Evolutionary conservation across 2,888 invertebrate genomes (phyloP), one percentile per base, ranked within the genome.

Genomic region (Koerneria pararmatus): DNA sequence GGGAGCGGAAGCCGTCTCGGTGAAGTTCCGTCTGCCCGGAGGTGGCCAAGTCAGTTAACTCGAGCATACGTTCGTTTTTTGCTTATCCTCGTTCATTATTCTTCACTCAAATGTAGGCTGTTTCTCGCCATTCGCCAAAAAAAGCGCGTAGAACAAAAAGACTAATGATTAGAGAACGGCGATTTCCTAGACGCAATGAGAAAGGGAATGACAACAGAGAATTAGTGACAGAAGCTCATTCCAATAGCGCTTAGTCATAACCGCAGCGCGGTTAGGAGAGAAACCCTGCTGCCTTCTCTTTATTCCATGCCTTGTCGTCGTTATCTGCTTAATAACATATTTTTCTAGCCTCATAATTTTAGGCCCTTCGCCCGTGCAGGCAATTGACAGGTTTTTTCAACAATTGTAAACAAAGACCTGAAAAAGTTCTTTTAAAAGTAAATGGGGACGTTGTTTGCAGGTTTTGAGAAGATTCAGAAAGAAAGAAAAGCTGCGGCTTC

Each of bases 21-120:
- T 81, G n/a, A 76, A 77, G 24, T 71, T 81, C 62, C 73, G 81
- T 22, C 67, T 77, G 15, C 81, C 81, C 22, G 70, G 72, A 48
- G 78, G 77, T 6, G 75, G 74, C 32, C 66, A 71, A 69, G 73
- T 72, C n/a, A 22, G 53, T 22, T 11, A n/a, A 41, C 53, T 11
- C 46, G n/a, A 48, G 8, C n/a, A 15, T 4, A 15, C n/a, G 1
- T 5, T 3, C 1, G 37, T 37, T 8, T 29, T 15, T 37, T 3
- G 27, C 8, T 35, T 27, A n/a, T 22, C 27, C 8, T 22, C 5
- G 24, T 2, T 27, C 5, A 5, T 24, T 41, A 22, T 27, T 35
- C 22, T n/a, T 41, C n/a, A n/a, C n/a, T n/a, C n/a, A n/a, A n/a
- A n/a, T n/a, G n/a, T n/a, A n/a, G n/a, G n/a, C n/a, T n/a, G n/a